Percentiles rank a stretch among this genome's conserved stretches.
Conservation (phyloP, 2,113 vertebrate species). For the Tragelaphus strepsiceros region DNA sequence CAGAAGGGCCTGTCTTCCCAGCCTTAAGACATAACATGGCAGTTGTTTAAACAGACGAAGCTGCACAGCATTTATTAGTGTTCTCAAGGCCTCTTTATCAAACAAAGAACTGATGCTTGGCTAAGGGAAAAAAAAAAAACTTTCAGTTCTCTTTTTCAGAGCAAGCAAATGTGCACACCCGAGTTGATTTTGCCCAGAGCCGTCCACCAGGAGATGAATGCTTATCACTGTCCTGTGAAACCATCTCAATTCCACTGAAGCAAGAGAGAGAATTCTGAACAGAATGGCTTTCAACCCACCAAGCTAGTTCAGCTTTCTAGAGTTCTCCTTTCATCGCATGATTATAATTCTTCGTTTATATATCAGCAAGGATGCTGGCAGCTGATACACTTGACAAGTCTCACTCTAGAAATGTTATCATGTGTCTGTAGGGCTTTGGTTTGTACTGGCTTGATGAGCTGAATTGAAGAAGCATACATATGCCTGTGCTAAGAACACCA, state of each 20-base stretch:
- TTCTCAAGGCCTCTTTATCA: not conserved
- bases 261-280: not conserved
- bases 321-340: not conserved
- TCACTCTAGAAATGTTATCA: not conserved
- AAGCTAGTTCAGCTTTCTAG: not conserved
- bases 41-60: not conserved
- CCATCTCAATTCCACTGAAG: not conserved
- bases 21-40: not conserved
- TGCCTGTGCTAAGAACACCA: not conserved
- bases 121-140: not conserved
- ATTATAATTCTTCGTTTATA: not conserved
- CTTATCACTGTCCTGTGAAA: not conserved
- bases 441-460: not conserved
- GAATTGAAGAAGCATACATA: not conserved
- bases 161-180: not conserved
- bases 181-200: not conserved
- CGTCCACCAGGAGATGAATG: not conserved
- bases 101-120: not conserved
- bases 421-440: not conserved
- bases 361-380: not conserved
- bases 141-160: not conserved
- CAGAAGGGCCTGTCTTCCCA: not conserved
- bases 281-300: not conserved
- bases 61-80: not conserved
- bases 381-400: not conserved